phyloP scores from a whole-genome alignment of 2,797 vertebrate genomes.

The Cynopterus sphinx region DNA sequence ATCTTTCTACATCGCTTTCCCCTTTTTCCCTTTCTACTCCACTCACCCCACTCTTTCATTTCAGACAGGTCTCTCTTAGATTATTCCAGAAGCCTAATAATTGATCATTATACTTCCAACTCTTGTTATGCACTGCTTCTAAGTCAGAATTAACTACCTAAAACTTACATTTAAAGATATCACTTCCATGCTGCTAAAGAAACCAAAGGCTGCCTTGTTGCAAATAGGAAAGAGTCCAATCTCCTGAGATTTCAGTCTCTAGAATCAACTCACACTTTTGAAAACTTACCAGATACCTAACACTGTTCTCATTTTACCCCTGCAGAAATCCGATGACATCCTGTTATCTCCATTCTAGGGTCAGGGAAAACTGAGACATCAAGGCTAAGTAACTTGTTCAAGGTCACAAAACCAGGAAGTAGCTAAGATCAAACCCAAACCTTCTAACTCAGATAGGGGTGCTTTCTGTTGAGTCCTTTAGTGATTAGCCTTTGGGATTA shows the following conservation, averaged over 20 bases:
- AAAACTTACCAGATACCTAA: slow-evolving; percentile 60
- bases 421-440: background rate
- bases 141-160: slow-evolving; percentile 74
- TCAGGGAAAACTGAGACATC: background rate
- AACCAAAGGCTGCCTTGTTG: slow-evolving; percentile 25
- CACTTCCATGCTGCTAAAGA: slow-evolving; percentile 61
- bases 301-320: slow-evolving; percentile 48
- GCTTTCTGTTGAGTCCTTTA: background rate
- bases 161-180: slow-evolving; percentile 73
- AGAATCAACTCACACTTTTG: slow-evolving; percentile 66
- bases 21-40: background rate
- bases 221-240: slow-evolving; percentile 73
- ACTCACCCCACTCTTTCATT: background rate
- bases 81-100: slow-evolving; percentile 39
- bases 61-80: slow-evolving; percentile 18
- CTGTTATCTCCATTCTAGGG: background rate
- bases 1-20: background rate
- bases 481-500: background rate
- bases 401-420: background rate
- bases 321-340: slow-evolving; percentile 27
- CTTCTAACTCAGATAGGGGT: background rate
- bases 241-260: slow-evolving; percentile 59
- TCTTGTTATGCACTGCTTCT: slow-evolving; percentile 24
- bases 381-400: background rate
- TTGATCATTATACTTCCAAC: slow-evolving; percentile 31